These are phyloP conservation scores for Proisotoma minuta DNA, from an alignment of 2,888 invertebrate genomes.

Conservation along the genomic window DNA sequence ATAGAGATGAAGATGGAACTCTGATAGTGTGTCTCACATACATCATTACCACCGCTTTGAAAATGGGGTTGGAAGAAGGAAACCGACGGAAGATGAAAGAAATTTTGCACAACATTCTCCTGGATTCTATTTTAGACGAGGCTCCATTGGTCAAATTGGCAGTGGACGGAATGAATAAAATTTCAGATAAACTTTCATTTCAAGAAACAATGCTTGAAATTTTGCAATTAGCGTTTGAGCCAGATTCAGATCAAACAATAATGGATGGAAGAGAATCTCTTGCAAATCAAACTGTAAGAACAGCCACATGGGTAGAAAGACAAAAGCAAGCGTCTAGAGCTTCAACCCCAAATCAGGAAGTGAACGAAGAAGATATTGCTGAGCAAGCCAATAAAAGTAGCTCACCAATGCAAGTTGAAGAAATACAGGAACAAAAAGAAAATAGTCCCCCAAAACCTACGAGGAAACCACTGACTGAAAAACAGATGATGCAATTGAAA, in stretches of 20 bases:
- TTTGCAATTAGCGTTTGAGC: conserved; percentile 24
- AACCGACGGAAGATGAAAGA: conserved; percentile 9
- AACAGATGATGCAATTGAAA: background rate
- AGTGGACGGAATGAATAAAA: conserved; percentile 14
- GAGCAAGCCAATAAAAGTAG: background rate
- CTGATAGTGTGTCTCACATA: conserved; percentile 20
- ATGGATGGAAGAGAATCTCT: background rate
- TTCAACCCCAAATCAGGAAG: background rate
- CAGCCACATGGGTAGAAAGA: background rate
- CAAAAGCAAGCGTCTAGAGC: background rate
- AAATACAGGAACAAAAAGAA: background rate
- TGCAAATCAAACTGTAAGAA: background rate
- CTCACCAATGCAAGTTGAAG: background rate
- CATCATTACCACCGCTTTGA: conserved; percentile 9
- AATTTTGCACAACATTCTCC: conserved; percentile 14
- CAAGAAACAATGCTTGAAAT: conserved; percentile 18
- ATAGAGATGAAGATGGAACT: conserved; percentile 23
- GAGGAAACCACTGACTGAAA: background rate
- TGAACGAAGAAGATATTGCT: background rate
- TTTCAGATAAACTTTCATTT: conserved; percentile 12
- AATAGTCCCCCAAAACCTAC: background rate
- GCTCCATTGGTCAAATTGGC: conserved; percentile 16
- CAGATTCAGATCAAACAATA: conserved; percentile 3
- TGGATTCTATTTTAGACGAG: conserved; percentile 24
- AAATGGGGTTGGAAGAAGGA: conserved; percentile 21